These are phyloP conservation scores for Dendrophyllia cribrosa DNA, from an alignment of 64 coral and sea anemone species.

Conservation along the genomic window DNA sequence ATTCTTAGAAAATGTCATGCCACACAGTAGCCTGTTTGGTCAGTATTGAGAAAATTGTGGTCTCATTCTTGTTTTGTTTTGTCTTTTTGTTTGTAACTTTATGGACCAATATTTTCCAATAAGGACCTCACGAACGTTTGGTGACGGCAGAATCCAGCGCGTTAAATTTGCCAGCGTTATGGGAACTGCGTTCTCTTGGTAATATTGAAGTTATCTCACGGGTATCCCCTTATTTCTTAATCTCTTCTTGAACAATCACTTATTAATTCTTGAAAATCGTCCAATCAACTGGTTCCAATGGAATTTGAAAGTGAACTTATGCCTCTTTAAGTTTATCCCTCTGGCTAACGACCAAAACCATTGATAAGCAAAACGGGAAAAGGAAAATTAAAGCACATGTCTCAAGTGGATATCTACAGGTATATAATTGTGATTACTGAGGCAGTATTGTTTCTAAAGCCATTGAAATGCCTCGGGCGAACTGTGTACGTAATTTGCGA, in stretches of 20 bases:
- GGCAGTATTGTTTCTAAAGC: neutral
- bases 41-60: too few species aligned
- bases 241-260: neutral
- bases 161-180: too few species aligned
- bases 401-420: conserved; percentile 1
- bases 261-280: neutral
- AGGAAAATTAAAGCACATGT: neutral
- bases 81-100: too few species aligned
- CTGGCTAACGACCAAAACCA: neutral
- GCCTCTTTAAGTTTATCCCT: too few species aligned
- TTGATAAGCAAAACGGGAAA: too few species aligned
- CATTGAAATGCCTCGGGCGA: neutral
- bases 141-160: too few species aligned
- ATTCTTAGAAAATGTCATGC: too few species aligned
- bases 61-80: too few species aligned
- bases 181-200: too few species aligned
- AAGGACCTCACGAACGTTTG: too few species aligned
- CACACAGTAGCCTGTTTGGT: too few species aligned
- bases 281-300: neutral
- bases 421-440: conserved; percentile 11
- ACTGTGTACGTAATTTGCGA: neutral
- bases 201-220: neutral
- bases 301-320: neutral
- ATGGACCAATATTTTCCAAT: too few species aligned
- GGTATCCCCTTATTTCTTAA: neutral